Conservation (phyloP, 2,113 vertebrate species). For the Helogale parvula region DNA sequence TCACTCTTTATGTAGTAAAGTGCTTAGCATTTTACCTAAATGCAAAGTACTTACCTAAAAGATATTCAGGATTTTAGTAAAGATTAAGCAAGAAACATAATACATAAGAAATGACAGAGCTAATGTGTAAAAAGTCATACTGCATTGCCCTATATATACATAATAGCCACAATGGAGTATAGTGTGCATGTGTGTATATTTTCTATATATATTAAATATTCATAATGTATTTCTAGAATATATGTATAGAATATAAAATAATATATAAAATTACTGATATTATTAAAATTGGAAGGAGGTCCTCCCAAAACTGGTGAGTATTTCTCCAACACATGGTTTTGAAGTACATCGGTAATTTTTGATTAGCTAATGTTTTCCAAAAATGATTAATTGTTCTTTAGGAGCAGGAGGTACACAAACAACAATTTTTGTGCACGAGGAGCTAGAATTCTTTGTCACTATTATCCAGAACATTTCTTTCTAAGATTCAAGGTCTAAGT, state of each 20-base stretch:
- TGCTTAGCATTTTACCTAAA: too few relatives aligned
- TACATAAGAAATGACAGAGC: neutral
- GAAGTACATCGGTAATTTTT: neutral
- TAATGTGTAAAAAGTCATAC: neutral
- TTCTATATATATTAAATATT: too few relatives aligned
- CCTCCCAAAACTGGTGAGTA: neutral
- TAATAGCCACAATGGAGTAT: neutral
- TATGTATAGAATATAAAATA: too few relatives aligned
- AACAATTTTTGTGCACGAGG: neutral
- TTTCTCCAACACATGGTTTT: neutral
- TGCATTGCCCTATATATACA: too few relatives aligned
- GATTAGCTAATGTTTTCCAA: neutral
- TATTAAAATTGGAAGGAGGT: neutral
- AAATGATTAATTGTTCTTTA: neutral
- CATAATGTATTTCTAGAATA: too few relatives aligned
- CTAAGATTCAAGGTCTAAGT: neutral
- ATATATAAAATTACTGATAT: neutral
- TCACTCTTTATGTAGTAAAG: neutral
- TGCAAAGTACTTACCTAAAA: neutral
- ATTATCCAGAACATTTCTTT: neutral
- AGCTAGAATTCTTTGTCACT: neutral
- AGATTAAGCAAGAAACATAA: neutral
- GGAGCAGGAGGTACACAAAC: neutral
- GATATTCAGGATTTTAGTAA: neutral
- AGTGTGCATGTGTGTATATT: neutral